Evolutionary conservation across 2,888 invertebrate genomes (phyloP).

Genomic region (Carabus problematicus): DNA sequence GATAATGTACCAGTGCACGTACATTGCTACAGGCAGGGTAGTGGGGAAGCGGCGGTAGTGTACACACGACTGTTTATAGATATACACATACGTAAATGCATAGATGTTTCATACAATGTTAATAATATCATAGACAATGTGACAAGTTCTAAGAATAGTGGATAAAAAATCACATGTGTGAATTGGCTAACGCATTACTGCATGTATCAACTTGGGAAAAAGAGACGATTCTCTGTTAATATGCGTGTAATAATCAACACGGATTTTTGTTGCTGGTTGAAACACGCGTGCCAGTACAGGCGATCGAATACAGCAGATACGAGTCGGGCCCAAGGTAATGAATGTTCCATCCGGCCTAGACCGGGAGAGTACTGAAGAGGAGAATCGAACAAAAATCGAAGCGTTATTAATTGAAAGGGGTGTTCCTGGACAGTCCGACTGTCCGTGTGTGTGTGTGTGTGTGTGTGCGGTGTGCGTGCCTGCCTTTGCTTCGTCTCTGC

Average conservation of each 20-base stretch:
- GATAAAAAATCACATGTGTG: no score
- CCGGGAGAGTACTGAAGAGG: slow-evolving; percentile 24
- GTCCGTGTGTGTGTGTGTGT: slow-evolving; percentile 19
- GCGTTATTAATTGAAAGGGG: slow-evolving; percentile 43
- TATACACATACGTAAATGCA: slow-evolving; percentile 7
- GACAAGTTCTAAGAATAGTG: no score
- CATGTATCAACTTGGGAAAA: no score
- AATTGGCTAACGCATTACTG: no score
- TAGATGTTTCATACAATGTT: no score
- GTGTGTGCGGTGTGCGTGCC: slow-evolving; percentile 12
- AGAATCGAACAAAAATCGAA: slow-evolving; percentile 38
- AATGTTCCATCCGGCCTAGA: slow-evolving; percentile 40
- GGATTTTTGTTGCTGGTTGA: slow-evolving; percentile 6
- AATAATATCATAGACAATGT: no score
- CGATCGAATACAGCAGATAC: slow-evolving; percentile 32
- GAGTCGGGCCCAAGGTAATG: slow-evolving; percentile 40
- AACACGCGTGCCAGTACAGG: slow-evolving; percentile 27
- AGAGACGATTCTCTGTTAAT: background rate
- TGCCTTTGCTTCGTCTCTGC: background rate
- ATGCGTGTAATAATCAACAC: slow-evolving; percentile 8
- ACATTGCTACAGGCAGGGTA: slow-evolving; percentile 27
- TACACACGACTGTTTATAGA: no score
- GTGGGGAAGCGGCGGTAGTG: no score
- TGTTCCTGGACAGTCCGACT: slow-evolving; percentile 35
- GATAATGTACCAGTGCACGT: slow-evolving; percentile 15